A percentile compares a stretch with the other conserved stretches of the same genome.
Evolutionary conservation across 2,113 vertebrate genomes (phyloP).

Genomic region (Colius striatus): DNA sequence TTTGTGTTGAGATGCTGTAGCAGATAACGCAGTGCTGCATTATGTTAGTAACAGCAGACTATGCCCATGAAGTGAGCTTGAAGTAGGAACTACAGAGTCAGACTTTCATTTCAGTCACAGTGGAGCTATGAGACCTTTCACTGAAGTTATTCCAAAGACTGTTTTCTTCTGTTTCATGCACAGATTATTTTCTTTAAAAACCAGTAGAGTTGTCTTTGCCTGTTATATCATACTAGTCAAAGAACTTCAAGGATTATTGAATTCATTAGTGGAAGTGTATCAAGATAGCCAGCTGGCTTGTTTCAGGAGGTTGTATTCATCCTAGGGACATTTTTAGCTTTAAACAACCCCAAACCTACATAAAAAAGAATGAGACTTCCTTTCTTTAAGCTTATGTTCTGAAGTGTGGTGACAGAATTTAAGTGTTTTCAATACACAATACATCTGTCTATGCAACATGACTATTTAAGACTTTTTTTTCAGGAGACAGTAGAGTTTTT

Average conservation of each 20-base stretch:
- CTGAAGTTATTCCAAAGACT: not conserved
- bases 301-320: not conserved
- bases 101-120: not conserved
- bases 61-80: not conserved
- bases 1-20: not conserved
- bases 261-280: not conserved
- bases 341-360: not conserved
- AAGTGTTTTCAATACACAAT: not conserved
- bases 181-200: not conserved
- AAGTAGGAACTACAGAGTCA: not conserved
- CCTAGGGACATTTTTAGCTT: not conserved
- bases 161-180: not conserved
- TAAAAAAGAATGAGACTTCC: not conserved
- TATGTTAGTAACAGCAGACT: not conserved
- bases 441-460: not conserved
- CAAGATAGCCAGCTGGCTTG: not conserved
- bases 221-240: fast-evolving
- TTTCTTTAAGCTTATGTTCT: constrained; percentile 1
- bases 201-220: not conserved
- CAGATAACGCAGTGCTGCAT: not conserved
- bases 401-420: not conserved
- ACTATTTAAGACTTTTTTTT: not conserved
- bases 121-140: not conserved
- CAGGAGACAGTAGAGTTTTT: not conserved
- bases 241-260: not conserved